Base-by-base conservation (phyloP, 2,113 vertebrate species). In the Ceratotherium simum region DNA sequence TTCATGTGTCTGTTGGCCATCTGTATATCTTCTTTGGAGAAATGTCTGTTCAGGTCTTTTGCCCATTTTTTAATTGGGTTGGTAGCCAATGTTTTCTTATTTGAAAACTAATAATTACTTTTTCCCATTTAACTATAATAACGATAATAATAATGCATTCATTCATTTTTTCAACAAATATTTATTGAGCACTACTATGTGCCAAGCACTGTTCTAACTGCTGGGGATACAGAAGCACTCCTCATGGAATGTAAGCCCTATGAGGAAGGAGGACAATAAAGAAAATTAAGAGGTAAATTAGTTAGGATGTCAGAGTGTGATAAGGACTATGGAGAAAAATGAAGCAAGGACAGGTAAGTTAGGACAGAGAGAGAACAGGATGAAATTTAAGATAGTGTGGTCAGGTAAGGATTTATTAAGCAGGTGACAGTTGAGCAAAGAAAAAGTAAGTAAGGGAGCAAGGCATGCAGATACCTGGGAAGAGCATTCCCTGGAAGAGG, bases 51-150 rank as follows among this genome's bases (percentile, higher is more conserved):
- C n/a, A n/a, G n/a, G n/a, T n/a, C n/a, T n/a, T n/a, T n/a, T n/a
- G n/a, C n/a, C n/a, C n/a, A n/a, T n/a, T n/a, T n/a, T n/a, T n/a
- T n/a, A n/a, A n/a, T n/a, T n/a, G n/a, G n/a, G n/a, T n/a, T n/a
- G n/a, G n/a, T n/a, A n/a, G 39, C 42, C 33, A 81, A 51, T 56
- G 14, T 86, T 86, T 96, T 42, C 36, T 91, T 48, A 39, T 91
- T 96, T 48, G 29, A 67, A 89, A 90, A 85, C 31, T 91, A 83
- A 8, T 72, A 33, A 93, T 82, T 86, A 36, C 25, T 67, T 79
- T 95, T 90, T 20, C 21, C 11, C 36, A 36, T 94, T 79, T 85
- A 95, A 82, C 75, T 70, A 46, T 75, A 80, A 60, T 86, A 64
- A 82, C 39, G 27, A 72, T 36, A 87, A 72, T 60, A 31, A 72